Evolutionary conservation across 2,797 vertebrate species (phyloP).

Genomic region (Neosilurus mollespiculum): DNA sequence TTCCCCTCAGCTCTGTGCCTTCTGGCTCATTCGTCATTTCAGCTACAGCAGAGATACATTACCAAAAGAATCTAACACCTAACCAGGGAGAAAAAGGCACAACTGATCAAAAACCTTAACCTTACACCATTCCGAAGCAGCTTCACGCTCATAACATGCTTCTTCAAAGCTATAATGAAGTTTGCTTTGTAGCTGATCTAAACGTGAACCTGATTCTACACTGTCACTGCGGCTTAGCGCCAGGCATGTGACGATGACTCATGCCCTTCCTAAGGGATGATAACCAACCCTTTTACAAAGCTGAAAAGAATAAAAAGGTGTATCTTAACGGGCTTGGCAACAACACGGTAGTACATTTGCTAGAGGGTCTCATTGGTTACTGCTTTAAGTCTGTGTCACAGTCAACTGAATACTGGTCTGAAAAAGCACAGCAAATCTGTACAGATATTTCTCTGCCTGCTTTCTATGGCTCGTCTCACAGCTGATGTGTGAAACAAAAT

Average conservation of each 20-base stretch:
- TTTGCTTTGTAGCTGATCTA: constrained; percentile 24
- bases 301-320: constrained; percentile 19
- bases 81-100: neutral
- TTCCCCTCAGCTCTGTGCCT: neutral
- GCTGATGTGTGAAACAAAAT: constrained; percentile 42
- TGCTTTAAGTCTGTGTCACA: constrained; percentile 11
- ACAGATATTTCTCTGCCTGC: constrained; percentile 48
- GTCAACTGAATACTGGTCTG: constrained; percentile 12
- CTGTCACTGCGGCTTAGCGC: constrained; percentile 8
- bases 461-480: constrained; percentile 46
- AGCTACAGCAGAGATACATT: neutral
- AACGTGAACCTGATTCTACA: constrained; percentile 4
- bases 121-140: neutral
- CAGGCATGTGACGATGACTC: constrained; percentile 34
- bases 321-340: constrained; percentile 19
- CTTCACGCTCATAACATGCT: neutral
- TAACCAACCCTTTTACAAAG: constrained; percentile 31
- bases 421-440: constrained; percentile 30
- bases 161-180: neutral
- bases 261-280: constrained; percentile 27
- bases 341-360: constrained; percentile 12
- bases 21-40: neutral
- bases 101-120: neutral
- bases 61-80: neutral
- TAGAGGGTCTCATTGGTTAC: neutral